Evolutionary conservation across 2,797 vertebrate species (phyloP).

Genomic region (Sebastes diaconus): DNA sequence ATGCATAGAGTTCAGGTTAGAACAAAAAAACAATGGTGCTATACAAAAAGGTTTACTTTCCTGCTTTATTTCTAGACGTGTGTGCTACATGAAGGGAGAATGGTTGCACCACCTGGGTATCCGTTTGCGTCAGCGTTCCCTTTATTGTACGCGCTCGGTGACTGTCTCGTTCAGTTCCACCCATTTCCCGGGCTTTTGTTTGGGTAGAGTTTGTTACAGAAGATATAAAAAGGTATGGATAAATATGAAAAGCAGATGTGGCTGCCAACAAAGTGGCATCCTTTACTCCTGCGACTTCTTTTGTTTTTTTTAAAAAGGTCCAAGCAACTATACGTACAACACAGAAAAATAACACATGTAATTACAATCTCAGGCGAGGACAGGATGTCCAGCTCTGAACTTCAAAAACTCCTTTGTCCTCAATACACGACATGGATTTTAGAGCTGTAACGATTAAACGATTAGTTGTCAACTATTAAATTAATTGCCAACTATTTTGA

Average conservation of each 20-base stretch:
- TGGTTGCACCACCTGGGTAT: conserved; percentile 63
- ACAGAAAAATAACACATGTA: conserved; percentile 39
- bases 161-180: conserved; percentile 62
- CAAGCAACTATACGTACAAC: not conserved
- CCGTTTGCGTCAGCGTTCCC: conserved; percentile 58
- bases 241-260: conserved; percentile 83
- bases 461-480: no score
- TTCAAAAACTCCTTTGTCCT: not conserved
- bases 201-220: conserved; percentile 26
- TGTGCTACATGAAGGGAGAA: conserved; percentile 36
- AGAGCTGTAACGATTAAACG: no score
- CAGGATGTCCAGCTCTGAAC: conserved; percentile 29
- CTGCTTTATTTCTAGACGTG: conserved; percentile 44
- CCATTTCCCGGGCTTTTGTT: conserved; percentile 77
- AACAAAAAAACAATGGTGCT: conserved; percentile 62
- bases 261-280: conserved; percentile 45
- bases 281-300: conserved; percentile 14
- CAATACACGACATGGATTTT: not conserved
- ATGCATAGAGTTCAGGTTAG: conserved; percentile 13
- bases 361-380: conserved; percentile 37
- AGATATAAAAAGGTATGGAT: conserved; percentile 58
- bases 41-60: conserved; percentile 51
- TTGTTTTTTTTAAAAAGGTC: not conserved
- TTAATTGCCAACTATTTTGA: no score
- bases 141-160: conserved; percentile 57